phyloP scores from a whole-genome alignment of 2,888 invertebrate species.

The Brachycybe producta region DNA sequence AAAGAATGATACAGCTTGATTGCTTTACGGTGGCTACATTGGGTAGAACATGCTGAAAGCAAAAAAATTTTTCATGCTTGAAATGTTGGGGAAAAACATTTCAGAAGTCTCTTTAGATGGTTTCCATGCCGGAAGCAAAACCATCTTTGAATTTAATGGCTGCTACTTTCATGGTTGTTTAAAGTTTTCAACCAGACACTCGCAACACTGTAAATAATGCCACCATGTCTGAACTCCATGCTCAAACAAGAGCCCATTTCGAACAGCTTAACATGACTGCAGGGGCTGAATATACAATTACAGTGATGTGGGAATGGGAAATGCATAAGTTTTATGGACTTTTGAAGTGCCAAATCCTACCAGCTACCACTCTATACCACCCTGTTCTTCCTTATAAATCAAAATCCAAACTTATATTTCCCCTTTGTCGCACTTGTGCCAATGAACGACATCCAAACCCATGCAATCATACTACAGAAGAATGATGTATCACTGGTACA shows the following conservation, averaged over 20 bases:
- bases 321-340: constrained; percentile 18
- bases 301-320: constrained; percentile 24
- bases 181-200: constrained; percentile 11
- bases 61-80: not conserved
- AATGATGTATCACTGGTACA: not conserved
- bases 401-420: not conserved
- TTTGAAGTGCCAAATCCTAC: constrained; percentile 7
- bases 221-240: constrained; percentile 16
- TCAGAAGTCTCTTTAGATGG: not conserved
- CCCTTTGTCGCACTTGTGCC: not conserved
- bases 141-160: constrained; percentile 22
- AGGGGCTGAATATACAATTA: constrained; percentile 19
- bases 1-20: too few species aligned
- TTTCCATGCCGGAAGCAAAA: not conserved
- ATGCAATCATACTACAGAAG: not conserved
- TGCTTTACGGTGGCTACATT: not conserved
- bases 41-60: not conserved
- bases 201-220: not conserved
- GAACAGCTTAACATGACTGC: constrained; percentile 20
- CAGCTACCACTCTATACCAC: not conserved
- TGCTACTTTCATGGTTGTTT: constrained; percentile 24
- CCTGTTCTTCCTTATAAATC: not conserved
- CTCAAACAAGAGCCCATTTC: too few species aligned
- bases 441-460: not conserved
- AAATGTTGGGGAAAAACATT: not conserved